Conservation (phyloP, 2,113 vertebrate genomes). For the Orycteropus afer region DNA sequence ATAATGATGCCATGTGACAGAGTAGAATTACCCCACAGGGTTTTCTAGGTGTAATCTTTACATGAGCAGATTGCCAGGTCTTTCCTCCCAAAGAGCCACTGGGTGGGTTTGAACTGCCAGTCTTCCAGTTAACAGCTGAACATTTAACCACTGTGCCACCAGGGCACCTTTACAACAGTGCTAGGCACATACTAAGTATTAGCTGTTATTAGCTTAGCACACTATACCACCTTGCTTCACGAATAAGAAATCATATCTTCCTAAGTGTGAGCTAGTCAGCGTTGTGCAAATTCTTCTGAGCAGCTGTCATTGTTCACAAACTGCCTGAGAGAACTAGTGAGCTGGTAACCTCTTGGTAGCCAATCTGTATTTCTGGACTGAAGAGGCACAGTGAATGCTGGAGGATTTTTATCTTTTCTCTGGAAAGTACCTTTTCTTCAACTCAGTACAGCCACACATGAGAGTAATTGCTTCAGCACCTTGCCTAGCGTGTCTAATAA, state of each 20-base stretch:
- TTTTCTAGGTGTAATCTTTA: background rate
- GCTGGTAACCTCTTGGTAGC: slow-evolving; percentile 12
- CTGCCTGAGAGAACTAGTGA: background rate
- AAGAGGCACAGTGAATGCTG: background rate
- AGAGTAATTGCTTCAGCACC: background rate
- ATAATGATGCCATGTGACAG: background rate
- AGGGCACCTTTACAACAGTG: background rate
- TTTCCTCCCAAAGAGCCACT: background rate
- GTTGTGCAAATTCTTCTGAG: background rate
- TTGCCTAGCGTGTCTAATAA: background rate
- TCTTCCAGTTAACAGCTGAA: background rate
- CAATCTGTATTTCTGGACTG: background rate
- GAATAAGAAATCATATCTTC: background rate
- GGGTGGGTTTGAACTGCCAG: background rate
- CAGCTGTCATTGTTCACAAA: background rate
- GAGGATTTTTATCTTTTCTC: slow-evolving; percentile 44
- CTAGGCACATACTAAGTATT: background rate
- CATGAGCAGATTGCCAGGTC: background rate
- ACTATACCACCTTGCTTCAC: background rate
- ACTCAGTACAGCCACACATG: background rate
- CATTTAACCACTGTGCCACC: background rate
- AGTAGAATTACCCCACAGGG: background rate
- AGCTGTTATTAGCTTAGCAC: background rate
- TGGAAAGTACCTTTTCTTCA: slow-evolving; percentile 66
- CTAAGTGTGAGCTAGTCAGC: background rate